Conservation (phyloP, 2,797 vertebrate species). For the Ambastaia sidthimunki region DNA sequence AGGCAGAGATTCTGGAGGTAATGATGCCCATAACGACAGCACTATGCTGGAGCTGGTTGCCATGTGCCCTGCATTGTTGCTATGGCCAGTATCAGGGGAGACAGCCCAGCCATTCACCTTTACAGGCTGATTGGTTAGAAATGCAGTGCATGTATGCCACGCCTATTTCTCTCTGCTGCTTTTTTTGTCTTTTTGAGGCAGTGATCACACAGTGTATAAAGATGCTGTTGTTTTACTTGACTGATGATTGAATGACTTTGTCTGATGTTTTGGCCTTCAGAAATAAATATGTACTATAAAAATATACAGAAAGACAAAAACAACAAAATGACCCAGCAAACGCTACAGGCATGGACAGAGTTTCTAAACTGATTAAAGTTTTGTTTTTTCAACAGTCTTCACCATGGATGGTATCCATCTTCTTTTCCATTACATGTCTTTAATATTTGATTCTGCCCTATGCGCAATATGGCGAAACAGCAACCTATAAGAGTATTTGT, state of each 20-base stretch:
- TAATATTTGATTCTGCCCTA: conserved; percentile 68
- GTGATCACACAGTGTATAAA: conserved; percentile 6
- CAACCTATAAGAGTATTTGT: conserved; percentile 56
- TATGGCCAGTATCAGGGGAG: conserved; percentile 13
- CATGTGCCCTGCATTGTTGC: conserved; percentile 30
- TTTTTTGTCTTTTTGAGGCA: background rate
- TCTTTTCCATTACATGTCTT: conserved; percentile 65
- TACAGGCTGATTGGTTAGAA: conserved; percentile 13
- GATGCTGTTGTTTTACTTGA: conserved; percentile 10
- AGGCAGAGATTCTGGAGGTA: conserved; percentile 57
- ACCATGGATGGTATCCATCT: conserved; percentile 58
- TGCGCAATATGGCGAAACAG: conserved; percentile 53
- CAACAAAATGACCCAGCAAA: conserved; percentile 7
- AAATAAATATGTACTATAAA: background rate
- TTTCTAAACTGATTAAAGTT: conserved; percentile 48
- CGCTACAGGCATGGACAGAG: background rate
- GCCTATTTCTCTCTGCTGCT: background rate
- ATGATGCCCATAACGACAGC: conserved; percentile 57
- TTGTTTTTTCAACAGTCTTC: conserved; percentile 51
- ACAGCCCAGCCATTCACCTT: conserved; percentile 23
- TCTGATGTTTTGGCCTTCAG: conserved; percentile 4
- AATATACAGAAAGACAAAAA: conserved; percentile 24
- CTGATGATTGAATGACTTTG: background rate
- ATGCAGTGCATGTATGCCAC: background rate
- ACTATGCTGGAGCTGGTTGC: conserved; percentile 42